Evolutionary conservation across 2,113 vertebrate genomes (phyloP).

Genomic region (Notothenia rossii): DNA sequence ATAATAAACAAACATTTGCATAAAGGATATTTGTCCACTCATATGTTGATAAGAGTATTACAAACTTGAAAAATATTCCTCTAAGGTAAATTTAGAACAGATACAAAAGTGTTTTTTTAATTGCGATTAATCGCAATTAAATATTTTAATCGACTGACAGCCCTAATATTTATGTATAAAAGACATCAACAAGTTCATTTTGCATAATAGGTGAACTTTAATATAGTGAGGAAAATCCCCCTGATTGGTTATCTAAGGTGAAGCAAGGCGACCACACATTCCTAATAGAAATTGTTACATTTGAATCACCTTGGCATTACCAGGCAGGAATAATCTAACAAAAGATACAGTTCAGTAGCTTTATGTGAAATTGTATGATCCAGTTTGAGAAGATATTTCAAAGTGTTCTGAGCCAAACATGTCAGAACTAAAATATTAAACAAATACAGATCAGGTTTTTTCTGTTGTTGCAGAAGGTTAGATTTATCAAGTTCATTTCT

Average conservation of each 20-base stretch:
- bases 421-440: not conserved
- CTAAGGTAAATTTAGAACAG: no score
- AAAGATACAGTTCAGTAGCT: not conserved
- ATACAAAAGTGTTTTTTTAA: no score
- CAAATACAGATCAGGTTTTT: not conserved
- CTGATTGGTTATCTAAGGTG: not conserved
- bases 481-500: not conserved
- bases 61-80: no score
- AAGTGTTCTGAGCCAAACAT: not conserved
- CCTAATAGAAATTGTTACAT: not conserved
- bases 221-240: no score
- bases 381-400: not conserved
- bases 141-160: no score
- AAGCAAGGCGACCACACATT: not conserved
- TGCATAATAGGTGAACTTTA: no score
- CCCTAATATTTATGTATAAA: no score
- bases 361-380: not conserved
- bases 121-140: no score
- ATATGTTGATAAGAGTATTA: no score
- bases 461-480: not conserved
- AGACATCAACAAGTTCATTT: no score
- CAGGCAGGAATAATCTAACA: not conserved
- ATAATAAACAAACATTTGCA: no score
- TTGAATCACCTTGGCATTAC: not conserved
- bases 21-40: no score